Evolutionary conservation across 2,888 invertebrate species (phyloP).

Genomic region (Ormyrus labotus): DNA sequence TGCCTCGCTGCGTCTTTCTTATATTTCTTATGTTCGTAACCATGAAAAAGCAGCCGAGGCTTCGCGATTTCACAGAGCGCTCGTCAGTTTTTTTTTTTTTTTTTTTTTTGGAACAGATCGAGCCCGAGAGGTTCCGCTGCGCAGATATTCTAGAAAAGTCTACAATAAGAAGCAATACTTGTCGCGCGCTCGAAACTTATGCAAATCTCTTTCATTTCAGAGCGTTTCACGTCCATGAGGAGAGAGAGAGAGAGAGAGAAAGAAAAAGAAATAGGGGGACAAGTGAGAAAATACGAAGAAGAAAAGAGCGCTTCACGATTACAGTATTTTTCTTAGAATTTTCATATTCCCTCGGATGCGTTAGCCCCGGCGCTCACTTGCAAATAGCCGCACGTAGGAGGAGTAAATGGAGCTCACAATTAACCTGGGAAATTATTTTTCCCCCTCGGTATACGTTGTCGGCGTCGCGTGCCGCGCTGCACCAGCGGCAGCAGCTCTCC

Average conservation of each 20-base stretch:
- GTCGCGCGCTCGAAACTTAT: slow-evolving; percentile 15
- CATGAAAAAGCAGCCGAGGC: no score
- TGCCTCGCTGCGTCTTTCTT: no score
- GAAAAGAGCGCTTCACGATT: slow-evolving; percentile 44
- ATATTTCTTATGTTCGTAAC: no score
- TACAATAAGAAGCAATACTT: not conserved
- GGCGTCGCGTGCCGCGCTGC: slow-evolving; percentile 39
- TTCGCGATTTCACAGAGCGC: not conserved
- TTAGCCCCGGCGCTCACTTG: slow-evolving; percentile 50
- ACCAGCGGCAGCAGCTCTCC: slow-evolving; percentile 38
- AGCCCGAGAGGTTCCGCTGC: no score
- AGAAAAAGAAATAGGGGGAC: not conserved
- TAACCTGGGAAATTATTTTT: slow-evolving; percentile 70
- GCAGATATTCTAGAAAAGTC: no score
- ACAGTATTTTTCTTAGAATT: slow-evolving; percentile 52
- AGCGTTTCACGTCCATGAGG: not conserved
- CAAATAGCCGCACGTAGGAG: slow-evolving; percentile 53
- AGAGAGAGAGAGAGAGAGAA: not conserved
- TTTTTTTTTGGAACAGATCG: not conserved
- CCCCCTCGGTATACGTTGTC: slow-evolving; percentile 35
- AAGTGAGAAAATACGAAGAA: not conserved
- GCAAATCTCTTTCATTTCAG: not conserved
- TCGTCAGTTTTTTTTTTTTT: not conserved
- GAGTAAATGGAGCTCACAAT: slow-evolving; percentile 64
- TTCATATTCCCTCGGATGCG: slow-evolving; percentile 58